A percentile compares a stretch with the other conserved stretches of the same genome.
Conservation (phyloP, 92 coral and sea anemone species). For the Hydrozoanthus gracilis region DNA sequence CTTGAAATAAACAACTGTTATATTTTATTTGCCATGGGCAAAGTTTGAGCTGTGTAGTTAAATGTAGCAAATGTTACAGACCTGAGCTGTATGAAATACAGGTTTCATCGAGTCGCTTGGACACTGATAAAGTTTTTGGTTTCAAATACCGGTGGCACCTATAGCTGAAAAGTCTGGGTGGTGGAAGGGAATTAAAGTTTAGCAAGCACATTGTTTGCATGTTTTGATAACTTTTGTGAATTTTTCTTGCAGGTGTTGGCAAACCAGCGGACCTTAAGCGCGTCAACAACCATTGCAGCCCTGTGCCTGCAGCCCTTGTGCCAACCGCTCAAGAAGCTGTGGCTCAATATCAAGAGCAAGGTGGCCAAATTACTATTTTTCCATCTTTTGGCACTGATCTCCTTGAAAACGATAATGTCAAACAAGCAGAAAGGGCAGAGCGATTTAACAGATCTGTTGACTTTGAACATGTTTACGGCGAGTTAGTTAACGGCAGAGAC, state of each 20-base stretch:
- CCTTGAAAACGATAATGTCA: background rate
- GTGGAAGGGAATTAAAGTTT: no score
- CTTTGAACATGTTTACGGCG: no score
- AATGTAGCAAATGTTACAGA: no score
- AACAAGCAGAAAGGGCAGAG: background rate
- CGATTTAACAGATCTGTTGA: background rate
- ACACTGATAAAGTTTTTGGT: no score
- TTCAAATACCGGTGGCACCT: no score
- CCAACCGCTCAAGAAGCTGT: conserved; percentile 1
- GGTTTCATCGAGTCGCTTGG: no score
- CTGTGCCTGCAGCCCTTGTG: background rate
- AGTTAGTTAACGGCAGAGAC: background rate
- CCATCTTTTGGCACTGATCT: background rate
- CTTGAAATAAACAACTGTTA: no score
- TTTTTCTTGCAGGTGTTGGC: background rate
- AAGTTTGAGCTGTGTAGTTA: no score
- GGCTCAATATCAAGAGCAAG: background rate
- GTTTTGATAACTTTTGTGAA: background rate
- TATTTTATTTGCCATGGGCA: no score
- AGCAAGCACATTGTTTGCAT: background rate
- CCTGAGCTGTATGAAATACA: no score
- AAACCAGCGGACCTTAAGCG: background rate
- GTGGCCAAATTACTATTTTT: background rate
- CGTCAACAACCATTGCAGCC: background rate
- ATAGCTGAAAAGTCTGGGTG: no score